Percentiles rank a stretch among this genome's conserved stretches.
These are phyloP conservation scores for Tineola bisselliella DNA, from an alignment of 2,888 invertebrate genomes.

Conservation along the genomic window DNA sequence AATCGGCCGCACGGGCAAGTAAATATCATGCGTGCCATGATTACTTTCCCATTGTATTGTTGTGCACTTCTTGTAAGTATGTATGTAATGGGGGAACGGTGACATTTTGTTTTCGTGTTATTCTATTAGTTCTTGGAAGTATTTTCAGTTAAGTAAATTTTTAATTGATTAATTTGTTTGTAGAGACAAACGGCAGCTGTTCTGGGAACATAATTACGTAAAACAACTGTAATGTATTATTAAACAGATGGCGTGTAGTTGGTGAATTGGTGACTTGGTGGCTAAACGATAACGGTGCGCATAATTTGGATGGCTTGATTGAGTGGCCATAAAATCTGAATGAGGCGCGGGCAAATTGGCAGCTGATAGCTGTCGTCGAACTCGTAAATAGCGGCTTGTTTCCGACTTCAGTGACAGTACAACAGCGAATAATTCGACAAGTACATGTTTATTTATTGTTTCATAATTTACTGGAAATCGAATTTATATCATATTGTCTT, in stretches of 20 bases:
- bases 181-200: background rate
- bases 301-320: slow-evolving; percentile 25
- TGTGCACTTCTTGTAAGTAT: background rate
- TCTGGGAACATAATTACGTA: background rate
- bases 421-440: background rate
- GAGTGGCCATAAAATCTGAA: slow-evolving; percentile 25
- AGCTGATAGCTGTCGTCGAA: slow-evolving; percentile 21
- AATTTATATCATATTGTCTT: background rate
- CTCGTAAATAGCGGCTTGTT: slow-evolving; percentile 6
- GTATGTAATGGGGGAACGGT: background rate
- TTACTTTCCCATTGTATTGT: background rate
- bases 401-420: background rate
- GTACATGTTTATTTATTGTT: background rate
- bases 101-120: background rate
- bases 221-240: slow-evolving; percentile 12
- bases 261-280: background rate
- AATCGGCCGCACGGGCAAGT: background rate
- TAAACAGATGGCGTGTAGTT: slow-evolving; percentile 3
- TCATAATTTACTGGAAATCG: background rate
- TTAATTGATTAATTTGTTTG: background rate
- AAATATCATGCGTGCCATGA: background rate
- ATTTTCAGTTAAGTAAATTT: background rate
- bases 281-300: slow-evolving; percentile 18
- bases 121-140: background rate
- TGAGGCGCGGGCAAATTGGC: slow-evolving; percentile 24